Base-by-base conservation (phyloP, 2,888 invertebrate species). In the Bibio marci region DNA sequence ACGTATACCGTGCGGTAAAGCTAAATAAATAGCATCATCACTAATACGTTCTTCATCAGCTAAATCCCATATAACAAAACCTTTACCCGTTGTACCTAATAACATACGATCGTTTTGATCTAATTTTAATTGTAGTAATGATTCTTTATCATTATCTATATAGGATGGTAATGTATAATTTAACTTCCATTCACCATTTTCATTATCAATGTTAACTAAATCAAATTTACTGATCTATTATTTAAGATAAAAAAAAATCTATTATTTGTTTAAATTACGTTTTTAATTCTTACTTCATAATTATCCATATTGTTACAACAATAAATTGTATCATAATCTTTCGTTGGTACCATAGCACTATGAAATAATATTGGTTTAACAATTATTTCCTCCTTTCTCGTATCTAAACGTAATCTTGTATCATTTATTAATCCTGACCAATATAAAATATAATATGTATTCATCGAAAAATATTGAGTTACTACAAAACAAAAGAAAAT, bases 401-500 rank as follows among this genome's bases (percentile, higher is more conserved):
- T 75, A 47, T 76, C 70, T 40, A 86, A 56, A 27, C 79, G 59
- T 58, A 90, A 70, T 8, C 71, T 63, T 22, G 77, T 72, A 36
- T 86, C 78, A 39, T 85, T 87, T 37, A 86, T 67, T 46, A 73
- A 76, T 2, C 85, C 86, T 33, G 77, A 78, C 88, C 88, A 88
- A 58, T 80, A 80, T 12, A 80, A 65, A 3, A 81, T 66, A 43
- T 77, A 66, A 51, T 80, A 80, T 45, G 78, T 76, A 5, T 71
- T 68, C 27, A 76, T 59, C 43, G 68, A 73, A 3, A 71, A 68
- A 51, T 80, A 82, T 49, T 85, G 80, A 65, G 87, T 78, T 41
- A 63, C 72, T 71, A 48, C 42, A 54, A 59, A 17, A 13, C 30
- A 11, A 22, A 32, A 31, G 28, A 31, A 11, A n/a, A 34, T 28